A percentile compares a stretch with the other conserved stretches of the same genome.
Conservation (phyloP, 2,888 invertebrate genomes). For the Cheilosia scutellata region DNA sequence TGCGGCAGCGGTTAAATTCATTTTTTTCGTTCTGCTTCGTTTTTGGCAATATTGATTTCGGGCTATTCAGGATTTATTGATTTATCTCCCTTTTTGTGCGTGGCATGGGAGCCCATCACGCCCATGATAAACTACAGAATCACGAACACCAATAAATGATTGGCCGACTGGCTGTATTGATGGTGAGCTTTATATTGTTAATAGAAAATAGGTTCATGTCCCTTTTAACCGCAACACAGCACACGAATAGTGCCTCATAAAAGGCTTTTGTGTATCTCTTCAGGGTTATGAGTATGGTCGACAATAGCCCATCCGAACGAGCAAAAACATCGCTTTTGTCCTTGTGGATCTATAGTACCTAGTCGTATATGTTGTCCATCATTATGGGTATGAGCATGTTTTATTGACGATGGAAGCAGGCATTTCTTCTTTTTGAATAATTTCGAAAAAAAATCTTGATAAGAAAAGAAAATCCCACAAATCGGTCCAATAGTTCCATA, state of each 20-base stretch:
- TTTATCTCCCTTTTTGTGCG: constrained; percentile 24
- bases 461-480: background rate
- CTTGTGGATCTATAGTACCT: background rate
- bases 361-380: background rate
- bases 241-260: constrained; percentile 38
- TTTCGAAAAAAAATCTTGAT: background rate
- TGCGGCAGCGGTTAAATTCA: background rate
- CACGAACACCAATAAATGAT: constrained; percentile 61
- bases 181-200: constrained; percentile 66
- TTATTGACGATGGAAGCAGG: background rate
- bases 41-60: constrained; percentile 23
- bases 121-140: constrained; percentile 29
- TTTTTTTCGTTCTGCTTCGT: background rate
- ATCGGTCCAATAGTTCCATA: background rate
- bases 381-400: background rate
- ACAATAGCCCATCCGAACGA: background rate
- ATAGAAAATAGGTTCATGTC: constrained; percentile 61
- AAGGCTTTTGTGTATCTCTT: constrained; percentile 49
- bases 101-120: background rate
- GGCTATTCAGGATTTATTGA: constrained; percentile 38
- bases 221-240: constrained; percentile 30
- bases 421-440: background rate
- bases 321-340: constrained; percentile 3
- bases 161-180: constrained; percentile 60
- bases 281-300: constrained; percentile 20